These are phyloP conservation scores for Procambarus virginalis DNA, from an alignment of 1,140 invertebrate genomes.

Conservation along the genomic window DNA sequence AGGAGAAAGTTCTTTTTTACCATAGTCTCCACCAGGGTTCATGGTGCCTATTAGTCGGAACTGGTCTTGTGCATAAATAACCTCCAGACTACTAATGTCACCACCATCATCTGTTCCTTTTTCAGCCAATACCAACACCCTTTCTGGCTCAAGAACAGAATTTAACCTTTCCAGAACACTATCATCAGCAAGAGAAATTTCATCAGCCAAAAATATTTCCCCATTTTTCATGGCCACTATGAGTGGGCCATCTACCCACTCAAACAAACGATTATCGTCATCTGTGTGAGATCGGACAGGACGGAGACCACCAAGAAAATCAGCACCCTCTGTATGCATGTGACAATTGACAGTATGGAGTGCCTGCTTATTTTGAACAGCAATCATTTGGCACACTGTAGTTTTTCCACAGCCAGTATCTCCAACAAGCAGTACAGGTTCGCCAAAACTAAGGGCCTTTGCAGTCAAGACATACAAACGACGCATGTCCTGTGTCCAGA, in stretches of 20 bases:
- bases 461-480: constrained; percentile 92
- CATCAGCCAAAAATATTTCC: constrained; percentile 94
- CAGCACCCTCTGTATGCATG: constrained; percentile 98
- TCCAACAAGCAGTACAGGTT: constrained; percentile 96
- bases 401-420: constrained; percentile 99
- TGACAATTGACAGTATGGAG: constrained; percentile 96
- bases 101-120: constrained; percentile 79
- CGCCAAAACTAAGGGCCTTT: constrained; percentile 90
- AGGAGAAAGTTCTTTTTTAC: constrained; percentile 99
- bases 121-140: constrained; percentile 92
- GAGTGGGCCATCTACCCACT: constrained; percentile 98
- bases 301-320: constrained; percentile 96
- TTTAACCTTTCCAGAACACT: constrained; percentile 98
- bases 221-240: constrained; percentile 93
- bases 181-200: constrained; percentile 99
- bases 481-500: constrained; percentile 95
- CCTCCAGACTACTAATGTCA: constrained; percentile 64
- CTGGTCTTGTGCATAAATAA: constrained; percentile 79
- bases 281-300: constrained; percentile 83
- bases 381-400: constrained; percentile 93
- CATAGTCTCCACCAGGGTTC: constrained; percentile 99
- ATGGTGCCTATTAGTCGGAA: constrained; percentile 98
- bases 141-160: constrained; percentile 93
- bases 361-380: constrained; percentile 80
- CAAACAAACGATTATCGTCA: constrained; percentile 82